Conservation (phyloP, 2,113 vertebrate species). For the Dolichallabes microphthalmus region DNA sequence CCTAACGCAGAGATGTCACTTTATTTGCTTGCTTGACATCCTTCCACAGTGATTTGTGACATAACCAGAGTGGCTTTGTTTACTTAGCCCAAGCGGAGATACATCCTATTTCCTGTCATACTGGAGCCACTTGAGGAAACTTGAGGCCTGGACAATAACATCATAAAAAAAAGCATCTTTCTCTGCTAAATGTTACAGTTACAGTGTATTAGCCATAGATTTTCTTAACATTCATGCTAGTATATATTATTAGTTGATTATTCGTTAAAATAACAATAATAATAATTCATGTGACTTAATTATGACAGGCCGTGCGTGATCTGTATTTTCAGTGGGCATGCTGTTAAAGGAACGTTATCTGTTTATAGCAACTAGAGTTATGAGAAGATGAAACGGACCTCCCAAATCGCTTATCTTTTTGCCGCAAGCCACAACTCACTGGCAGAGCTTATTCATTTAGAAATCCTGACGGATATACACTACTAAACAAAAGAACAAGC, state of each 20-base stretch:
- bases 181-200: not conserved
- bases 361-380: not conserved
- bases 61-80: constrained; percentile 13
- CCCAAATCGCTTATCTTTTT: not conserved
- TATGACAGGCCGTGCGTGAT: not conserved
- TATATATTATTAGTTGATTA: not conserved
- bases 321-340: not conserved
- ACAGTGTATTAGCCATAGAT: not conserved
- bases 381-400: not conserved
- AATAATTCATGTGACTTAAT: not conserved
- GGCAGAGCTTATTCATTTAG: not conserved
- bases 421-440: not conserved
- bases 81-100: not conserved
- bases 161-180: not conserved
- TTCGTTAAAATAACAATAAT: not conserved
- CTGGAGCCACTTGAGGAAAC: not conserved
- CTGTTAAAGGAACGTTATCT: not conserved
- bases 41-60: not conserved
- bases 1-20: not conserved
- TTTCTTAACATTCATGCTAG: not conserved
- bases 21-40: not conserved
- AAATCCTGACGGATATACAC: not conserved
- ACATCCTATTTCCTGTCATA: constrained; percentile 1
- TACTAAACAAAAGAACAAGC: not conserved
- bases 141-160: constrained; percentile 4